phyloP scores from a whole-genome alignment of 2,888 invertebrate species.

The Caenorhabditis virilis region DNA sequence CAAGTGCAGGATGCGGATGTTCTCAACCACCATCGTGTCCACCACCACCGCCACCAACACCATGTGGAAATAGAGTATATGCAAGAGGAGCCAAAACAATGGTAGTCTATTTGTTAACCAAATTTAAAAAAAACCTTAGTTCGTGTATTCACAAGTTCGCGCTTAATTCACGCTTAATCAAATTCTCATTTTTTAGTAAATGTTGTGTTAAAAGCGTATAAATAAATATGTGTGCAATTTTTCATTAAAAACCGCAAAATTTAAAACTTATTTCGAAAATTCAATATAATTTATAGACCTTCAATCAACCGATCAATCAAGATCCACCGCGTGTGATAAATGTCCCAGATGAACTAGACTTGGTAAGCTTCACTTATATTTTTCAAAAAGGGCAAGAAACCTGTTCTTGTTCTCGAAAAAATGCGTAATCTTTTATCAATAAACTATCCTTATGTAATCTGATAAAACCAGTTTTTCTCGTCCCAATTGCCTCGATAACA shows the following conservation, averaged over 20 bases:
- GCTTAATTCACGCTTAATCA: too few relatives aligned
- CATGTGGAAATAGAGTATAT: slow-evolving; percentile 9
- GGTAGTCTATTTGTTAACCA: slow-evolving; percentile 1
- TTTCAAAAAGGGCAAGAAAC: background rate
- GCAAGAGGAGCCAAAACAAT: slow-evolving; percentile 9
- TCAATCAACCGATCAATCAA: too few relatives aligned
- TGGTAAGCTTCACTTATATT: slow-evolving; percentile 17
- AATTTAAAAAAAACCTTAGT: too few relatives aligned
- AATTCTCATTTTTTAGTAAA: too few relatives aligned
- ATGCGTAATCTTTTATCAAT: background rate
- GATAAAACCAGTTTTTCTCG: slow-evolving; percentile 13
- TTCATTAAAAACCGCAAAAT: too few relatives aligned
- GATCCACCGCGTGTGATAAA: slow-evolving; percentile 19
- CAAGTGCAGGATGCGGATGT: slow-evolving; percentile 30
- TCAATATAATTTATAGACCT: too few relatives aligned
- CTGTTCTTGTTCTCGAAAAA: background rate
- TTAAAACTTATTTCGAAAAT: too few relatives aligned
- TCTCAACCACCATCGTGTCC: slow-evolving; percentile 27
- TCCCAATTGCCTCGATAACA: slow-evolving; percentile 1
- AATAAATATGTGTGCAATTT: too few relatives aligned
- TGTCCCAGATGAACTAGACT: slow-evolving; percentile 42
- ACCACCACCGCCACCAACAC: slow-evolving; percentile 20
- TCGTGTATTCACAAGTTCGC: too few relatives aligned
- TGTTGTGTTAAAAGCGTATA: too few relatives aligned
- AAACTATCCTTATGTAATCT: slow-evolving; percentile 5